These are phyloP conservation scores for Stigmatopora nigra DNA, from an alignment of 2,113 vertebrate species.

Conservation along the genomic window DNA sequence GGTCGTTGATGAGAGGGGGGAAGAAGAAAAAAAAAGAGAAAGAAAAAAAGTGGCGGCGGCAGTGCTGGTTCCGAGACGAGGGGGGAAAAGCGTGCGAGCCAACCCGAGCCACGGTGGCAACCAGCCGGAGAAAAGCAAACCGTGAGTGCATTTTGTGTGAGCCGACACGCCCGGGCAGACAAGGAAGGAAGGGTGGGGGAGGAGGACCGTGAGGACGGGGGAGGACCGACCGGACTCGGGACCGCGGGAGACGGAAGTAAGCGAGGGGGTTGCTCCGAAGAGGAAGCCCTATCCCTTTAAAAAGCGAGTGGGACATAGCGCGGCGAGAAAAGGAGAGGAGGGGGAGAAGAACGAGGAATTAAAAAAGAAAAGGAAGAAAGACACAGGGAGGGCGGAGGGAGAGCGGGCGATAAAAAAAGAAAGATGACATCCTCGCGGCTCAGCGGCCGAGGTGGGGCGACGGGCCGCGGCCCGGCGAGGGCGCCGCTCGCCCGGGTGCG, in stretches of 20 bases:
- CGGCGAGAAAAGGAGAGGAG: slow-evolving; percentile 73
- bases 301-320: slow-evolving; percentile 72
- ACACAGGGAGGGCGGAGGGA: slow-evolving; percentile 75
- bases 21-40: not conserved
- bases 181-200: slow-evolving; percentile 33
- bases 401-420: slow-evolving; percentile 76
- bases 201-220: slow-evolving; percentile 35
- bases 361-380: slow-evolving; percentile 75
- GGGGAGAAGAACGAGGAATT: slow-evolving; percentile 71
- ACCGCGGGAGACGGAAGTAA: slow-evolving; percentile 59
- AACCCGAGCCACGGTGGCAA: slow-evolving; percentile 12
- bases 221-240: slow-evolving; percentile 14
- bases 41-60: slow-evolving; percentile 21
- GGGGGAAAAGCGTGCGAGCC: not conserved
- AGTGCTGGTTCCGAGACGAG: slow-evolving; percentile 5
- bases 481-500: slow-evolving; percentile 66
- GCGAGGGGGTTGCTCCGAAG: slow-evolving; percentile 46
- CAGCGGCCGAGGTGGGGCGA: slow-evolving; percentile 72
- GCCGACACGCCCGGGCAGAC: slow-evolving; percentile 50
- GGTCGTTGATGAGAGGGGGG: slow-evolving; percentile 30
- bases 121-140: slow-evolving; percentile 11
- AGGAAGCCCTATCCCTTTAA: slow-evolving; percentile 70
- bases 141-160: slow-evolving; percentile 51
- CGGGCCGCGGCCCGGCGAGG: slow-evolving; percentile 68
- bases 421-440: slow-evolving; percentile 76